Evolutionary conservation across 2,888 invertebrate genomes (phyloP), one percentile per base, ranked within the genome.

Genomic region (Ennomos quercinarius): DNA sequence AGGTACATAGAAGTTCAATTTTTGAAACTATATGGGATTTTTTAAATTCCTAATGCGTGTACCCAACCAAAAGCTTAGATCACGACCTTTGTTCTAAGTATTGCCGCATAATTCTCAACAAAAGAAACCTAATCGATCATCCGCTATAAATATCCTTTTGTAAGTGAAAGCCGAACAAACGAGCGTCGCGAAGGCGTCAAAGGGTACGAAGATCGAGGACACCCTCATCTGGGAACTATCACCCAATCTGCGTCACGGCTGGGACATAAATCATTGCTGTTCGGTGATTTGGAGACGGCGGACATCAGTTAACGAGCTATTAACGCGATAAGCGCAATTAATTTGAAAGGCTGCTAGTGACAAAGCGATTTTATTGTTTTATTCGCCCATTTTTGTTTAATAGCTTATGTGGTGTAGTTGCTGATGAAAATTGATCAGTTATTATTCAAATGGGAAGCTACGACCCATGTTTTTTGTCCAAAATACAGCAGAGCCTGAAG

Each of bases 241-340:
- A 49, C 12, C 37, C 40, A 54, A 54, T 59, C 59, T 59, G 49
- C 46, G 49, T 58, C 36, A 61, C 53, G 63, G 65, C 27, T 6
- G 46, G 65, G 70, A 71, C 73, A 81, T 83, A 74, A 83, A 83
- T 83, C 82, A 82, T 73, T 70, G 67, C 66, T 52, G 58, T 49
- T 57, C 57, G 59, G 61, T 61, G 65, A 61, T 64, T 59, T 45
- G 44, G 52, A 64, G 70, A 62, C 61, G 46, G 52, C 66, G 72
- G 76, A 74, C 76, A 67, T 68, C 68, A 55, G 73, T 73, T 73
- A 78, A 77, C 73, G 73, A 78, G 68, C 76, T 71, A 76, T 83
- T 78, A 81, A 67, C 70, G 64, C 60, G 71, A 70, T 70, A 64
- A 63, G 62, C 68, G 63, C 67, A 73, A 76, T 74, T 75, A 73